Percentiles rank a stretch among this genome's conserved stretches.
These are phyloP conservation scores for Dryomyza anilis DNA, from an alignment of 2,888 invertebrate species.

Conservation along the genomic window DNA sequence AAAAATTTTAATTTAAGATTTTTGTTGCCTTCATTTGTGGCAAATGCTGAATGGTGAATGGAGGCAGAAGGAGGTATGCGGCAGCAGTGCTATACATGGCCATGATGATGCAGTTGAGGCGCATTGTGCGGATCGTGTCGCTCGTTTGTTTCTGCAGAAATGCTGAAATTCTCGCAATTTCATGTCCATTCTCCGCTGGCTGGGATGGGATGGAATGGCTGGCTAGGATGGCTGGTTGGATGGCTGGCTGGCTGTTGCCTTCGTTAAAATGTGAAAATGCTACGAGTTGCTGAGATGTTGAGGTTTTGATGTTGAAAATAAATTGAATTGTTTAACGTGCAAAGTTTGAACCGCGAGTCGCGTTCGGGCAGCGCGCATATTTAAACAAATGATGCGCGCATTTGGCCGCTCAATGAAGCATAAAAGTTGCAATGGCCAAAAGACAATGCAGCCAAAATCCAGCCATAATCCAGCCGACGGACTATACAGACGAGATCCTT, in stretches of 20 bases:
- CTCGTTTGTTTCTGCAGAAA: conserved; percentile 62
- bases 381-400: conserved; percentile 59
- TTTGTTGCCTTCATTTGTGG: conserved; percentile 46
- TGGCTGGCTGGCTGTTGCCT: neutral
- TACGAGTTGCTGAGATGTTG: neutral
- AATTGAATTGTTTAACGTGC: conserved; percentile 60
- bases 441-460: neutral
- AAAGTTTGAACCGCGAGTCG: conserved; percentile 34
- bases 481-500: too few relatives aligned
- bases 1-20: conserved; percentile 63
- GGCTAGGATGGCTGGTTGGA: neutral
- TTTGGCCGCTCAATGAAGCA: conserved; percentile 39
- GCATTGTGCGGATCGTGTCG: conserved; percentile 60
- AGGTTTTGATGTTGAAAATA: conserved; percentile 55
- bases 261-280: conserved; percentile 12
- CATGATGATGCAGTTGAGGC: too few relatives aligned
- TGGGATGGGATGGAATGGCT: too few relatives aligned
- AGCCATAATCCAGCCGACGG: neutral
- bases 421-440: conserved; percentile 10
- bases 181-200: conserved; percentile 53
- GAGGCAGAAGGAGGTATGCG: conserved; percentile 14
- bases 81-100: conserved; percentile 28
- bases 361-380: conserved; percentile 51
- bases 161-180: conserved; percentile 62
- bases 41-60: too few relatives aligned